Evolutionary conservation across 2,113 vertebrate genomes (phyloP).

Genomic region (Microtus richardsoni): DNA sequence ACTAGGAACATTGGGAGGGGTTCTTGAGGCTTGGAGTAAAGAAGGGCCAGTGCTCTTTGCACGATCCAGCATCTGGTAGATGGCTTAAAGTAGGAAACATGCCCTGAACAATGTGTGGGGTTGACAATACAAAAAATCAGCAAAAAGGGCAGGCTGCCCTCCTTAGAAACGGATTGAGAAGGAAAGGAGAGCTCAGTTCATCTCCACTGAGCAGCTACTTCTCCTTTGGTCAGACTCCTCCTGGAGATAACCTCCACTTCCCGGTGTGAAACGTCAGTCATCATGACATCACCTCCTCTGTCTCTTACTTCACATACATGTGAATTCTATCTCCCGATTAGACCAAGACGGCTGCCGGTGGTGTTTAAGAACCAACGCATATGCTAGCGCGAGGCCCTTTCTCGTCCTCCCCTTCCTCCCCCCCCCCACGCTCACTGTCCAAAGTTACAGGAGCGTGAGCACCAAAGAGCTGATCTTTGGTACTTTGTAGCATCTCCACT

Average conservation of each 20-base stretch:
- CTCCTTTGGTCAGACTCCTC: not conserved
- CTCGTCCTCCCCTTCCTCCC: too few relatives aligned
- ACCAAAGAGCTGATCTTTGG: not conserved
- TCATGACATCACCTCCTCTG: not conserved
- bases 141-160: not conserved
- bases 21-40: constrained; percentile 77
- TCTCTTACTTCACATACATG: not conserved
- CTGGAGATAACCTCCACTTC: not conserved
- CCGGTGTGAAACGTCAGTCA: not conserved
- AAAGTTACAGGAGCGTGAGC: not conserved
- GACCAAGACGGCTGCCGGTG: not conserved
- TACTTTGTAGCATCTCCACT: not conserved
- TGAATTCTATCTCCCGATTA: not conserved
- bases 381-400: not conserved
- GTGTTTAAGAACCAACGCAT: not conserved
- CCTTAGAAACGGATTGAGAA: not conserved
- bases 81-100: constrained; percentile 38
- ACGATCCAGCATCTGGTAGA: constrained; percentile 37
- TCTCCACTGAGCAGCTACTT: not conserved
- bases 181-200: not conserved
- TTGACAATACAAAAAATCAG: not conserved
- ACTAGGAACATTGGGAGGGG: constrained; percentile 55
- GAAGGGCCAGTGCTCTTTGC: not conserved
- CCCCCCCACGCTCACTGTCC: not conserved
- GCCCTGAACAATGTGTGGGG: not conserved